phyloP scores from a whole-genome alignment of 2,888 invertebrate species.

The Pachymerium ferrugineum region DNA sequence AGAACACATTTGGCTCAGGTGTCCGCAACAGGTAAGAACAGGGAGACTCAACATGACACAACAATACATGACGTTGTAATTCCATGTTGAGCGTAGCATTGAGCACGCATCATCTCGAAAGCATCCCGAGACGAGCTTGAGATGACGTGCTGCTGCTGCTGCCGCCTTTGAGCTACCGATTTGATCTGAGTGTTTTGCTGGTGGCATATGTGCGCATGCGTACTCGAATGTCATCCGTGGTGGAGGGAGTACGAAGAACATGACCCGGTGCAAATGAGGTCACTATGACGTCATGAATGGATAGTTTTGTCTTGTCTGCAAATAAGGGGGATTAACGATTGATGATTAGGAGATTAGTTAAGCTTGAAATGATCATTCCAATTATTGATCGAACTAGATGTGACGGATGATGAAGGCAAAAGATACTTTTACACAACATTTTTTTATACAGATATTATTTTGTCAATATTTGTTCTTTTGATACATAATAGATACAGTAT shows the following conservation, averaged over 20 bases:
- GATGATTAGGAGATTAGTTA: too few relatives aligned
- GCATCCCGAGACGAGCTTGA: background rate
- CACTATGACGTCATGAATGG: background rate
- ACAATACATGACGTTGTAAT: background rate
- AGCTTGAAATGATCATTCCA: too few relatives aligned
- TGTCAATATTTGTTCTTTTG: background rate
- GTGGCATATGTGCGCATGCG: constrained; percentile 13
- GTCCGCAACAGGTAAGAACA: background rate
- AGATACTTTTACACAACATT: too few relatives aligned
- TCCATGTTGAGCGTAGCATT: background rate
- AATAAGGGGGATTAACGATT: too few relatives aligned
- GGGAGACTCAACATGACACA: background rate
- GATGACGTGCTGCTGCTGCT: background rate
- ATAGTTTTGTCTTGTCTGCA: too few relatives aligned
- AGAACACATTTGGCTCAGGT: background rate
- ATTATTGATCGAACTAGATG: too few relatives aligned
- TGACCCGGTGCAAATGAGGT: background rate
- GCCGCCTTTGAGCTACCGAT: too few relatives aligned
- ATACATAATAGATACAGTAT: too few relatives aligned
- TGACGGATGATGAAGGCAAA: too few relatives aligned
- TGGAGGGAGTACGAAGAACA: background rate
- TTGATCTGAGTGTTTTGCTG: background rate
- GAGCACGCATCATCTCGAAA: background rate
- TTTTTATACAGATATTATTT: too few relatives aligned
- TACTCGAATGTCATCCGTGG: background rate